A percentile compares a stretch with the other conserved stretches of the same genome.
Conservation (phyloP, 2,888 invertebrate species). For the Drosophila kuntzei region DNA sequence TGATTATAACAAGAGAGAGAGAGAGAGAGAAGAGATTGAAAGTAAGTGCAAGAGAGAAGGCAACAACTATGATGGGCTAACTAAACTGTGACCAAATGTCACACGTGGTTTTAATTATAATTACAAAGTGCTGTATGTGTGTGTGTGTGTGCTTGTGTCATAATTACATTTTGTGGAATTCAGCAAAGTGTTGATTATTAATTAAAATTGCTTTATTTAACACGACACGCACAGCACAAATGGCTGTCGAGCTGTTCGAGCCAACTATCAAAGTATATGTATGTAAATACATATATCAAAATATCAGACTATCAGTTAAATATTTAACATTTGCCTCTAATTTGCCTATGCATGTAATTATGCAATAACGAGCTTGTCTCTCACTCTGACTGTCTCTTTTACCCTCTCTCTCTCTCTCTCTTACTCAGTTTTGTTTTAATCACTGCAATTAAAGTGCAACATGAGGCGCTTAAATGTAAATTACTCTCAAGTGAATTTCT, state of each 20-base stretch:
- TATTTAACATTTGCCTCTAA: constrained; percentile 69
- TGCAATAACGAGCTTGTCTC: constrained; percentile 56
- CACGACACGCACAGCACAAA: constrained; percentile 36
- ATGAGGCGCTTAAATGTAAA: constrained; percentile 68
- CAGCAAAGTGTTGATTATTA: constrained; percentile 79
- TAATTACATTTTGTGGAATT: constrained; percentile 78
- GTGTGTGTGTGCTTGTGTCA: constrained; percentile 33
- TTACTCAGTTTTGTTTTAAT: constrained; percentile 49
- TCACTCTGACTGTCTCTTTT: not conserved
- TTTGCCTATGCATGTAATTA: constrained; percentile 62
- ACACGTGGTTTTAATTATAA: constrained; percentile 78
- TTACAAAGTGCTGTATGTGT: constrained; percentile 40
- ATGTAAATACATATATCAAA: constrained; percentile 1
- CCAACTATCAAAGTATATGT: constrained; percentile 25
- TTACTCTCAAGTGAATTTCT: constrained; percentile 33
- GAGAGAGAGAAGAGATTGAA: constrained; percentile 1
- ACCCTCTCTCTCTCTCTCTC: constrained; percentile 3
- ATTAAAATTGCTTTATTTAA: constrained; percentile 78
- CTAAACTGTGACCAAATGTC: constrained; percentile 70
- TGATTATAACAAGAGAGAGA: constrained; percentile 5
- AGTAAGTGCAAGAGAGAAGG: not conserved
- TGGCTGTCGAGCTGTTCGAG: constrained; percentile 19
- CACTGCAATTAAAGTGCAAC: constrained; percentile 75
- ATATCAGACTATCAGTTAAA: constrained; percentile 62
- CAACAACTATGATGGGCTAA: constrained; percentile 38